phyloP scores from a whole-genome alignment of 2,797 vertebrate species.

The Phrynocephalus forsythii region DNA sequence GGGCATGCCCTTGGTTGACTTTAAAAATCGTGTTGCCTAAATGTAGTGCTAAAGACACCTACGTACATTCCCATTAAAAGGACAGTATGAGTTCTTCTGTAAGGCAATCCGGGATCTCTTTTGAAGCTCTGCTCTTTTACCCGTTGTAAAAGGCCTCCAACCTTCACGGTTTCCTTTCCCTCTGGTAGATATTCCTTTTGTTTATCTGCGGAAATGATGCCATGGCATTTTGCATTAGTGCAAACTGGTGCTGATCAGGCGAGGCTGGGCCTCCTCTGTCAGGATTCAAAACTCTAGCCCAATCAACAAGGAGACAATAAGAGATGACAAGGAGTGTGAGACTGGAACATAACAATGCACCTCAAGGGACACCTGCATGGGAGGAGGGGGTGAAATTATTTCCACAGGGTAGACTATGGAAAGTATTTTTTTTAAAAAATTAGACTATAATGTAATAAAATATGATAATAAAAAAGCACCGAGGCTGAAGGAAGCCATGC shows the following conservation, averaged over 20 bases:
- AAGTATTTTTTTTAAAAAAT: slow-evolving; percentile 52
- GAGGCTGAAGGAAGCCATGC: slow-evolving; percentile 49
- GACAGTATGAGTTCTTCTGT: not conserved
- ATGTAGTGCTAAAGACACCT: not conserved
- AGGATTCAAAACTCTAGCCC: slow-evolving; percentile 59
- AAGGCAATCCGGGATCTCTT: not conserved
- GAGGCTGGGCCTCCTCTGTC: slow-evolving; percentile 47
- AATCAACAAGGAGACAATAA: slow-evolving; percentile 52
- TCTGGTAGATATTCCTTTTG: slow-evolving; percentile 51
- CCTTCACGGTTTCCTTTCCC: not conserved
- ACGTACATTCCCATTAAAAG: not conserved
- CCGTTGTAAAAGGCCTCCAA: slow-evolving; percentile 1
- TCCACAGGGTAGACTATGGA: slow-evolving; percentile 64
- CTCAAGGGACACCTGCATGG: slow-evolving; percentile 62
- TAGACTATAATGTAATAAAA: slow-evolving; percentile 69
- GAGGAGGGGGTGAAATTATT: slow-evolving; percentile 58
- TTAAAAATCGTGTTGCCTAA: not conserved
- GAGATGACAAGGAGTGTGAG: slow-evolving; percentile 54
- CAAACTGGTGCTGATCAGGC: slow-evolving; percentile 64
- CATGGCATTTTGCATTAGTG: slow-evolving; percentile 67
- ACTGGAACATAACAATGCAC: slow-evolving; percentile 52
- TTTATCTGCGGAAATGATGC: slow-evolving; percentile 62
- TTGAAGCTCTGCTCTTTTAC: not conserved
- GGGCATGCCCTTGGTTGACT: not conserved
- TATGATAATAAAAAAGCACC: slow-evolving; percentile 70